Percentiles rank a stretch among this genome's conserved stretches.
Conservation (phyloP, 2,888 invertebrate genomes). For the Sepiola atlantica region DNA sequence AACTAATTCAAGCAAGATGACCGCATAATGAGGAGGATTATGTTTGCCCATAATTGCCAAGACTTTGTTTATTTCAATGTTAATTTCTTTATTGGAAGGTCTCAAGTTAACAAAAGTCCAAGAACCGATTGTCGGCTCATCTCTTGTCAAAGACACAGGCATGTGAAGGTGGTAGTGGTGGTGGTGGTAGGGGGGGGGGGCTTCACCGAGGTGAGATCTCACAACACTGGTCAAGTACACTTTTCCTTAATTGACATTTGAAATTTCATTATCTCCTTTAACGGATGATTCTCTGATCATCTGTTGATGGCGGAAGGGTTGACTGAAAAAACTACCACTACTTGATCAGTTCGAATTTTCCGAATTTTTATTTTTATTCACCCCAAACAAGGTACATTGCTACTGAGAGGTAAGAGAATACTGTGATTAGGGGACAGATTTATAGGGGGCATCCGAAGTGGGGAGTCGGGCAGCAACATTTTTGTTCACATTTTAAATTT, state of each 20-base stretch:
- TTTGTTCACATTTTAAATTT: too few species aligned
- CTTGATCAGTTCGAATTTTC: neutral
- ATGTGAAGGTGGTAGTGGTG: too few species aligned
- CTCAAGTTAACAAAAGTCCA: neutral
- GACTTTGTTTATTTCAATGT: neutral
- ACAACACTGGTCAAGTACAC: neutral
- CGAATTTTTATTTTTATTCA: too few species aligned
- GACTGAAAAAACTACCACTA: too few species aligned
- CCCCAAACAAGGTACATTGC: too few species aligned
- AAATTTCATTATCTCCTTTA: neutral
- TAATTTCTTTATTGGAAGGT: slow-evolving; percentile 1
- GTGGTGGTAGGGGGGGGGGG: neutral
- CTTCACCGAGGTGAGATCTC: neutral
- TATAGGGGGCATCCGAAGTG: too few species aligned
- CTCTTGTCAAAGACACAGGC: neutral
- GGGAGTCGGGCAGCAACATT: too few species aligned
- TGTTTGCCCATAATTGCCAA: slow-evolving; percentile 4
- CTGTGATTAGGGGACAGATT: too few species aligned
- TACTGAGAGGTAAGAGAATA: too few species aligned
- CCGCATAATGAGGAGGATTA: neutral
- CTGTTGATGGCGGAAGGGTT: too few species aligned
- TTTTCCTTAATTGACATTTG: neutral
- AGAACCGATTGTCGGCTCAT: neutral
- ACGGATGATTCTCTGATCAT: neutral
- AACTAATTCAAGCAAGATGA: neutral